phyloP scores from a whole-genome alignment of 1,140 invertebrate genomes.

The Nasonia giraulti region DNA sequence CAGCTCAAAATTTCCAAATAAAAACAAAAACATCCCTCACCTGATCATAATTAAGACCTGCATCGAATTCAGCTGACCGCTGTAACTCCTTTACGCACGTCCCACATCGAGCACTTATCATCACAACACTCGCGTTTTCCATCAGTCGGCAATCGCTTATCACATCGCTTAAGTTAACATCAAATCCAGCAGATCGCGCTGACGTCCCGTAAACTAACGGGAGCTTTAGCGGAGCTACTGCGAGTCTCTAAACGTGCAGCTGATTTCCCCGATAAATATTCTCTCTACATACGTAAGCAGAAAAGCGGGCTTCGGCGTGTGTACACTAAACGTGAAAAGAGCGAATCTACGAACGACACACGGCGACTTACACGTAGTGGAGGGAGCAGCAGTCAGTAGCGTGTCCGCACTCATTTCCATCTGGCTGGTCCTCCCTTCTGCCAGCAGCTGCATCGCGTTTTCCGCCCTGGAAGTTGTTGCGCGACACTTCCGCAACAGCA shows the following conservation, averaged over 20 bases:
- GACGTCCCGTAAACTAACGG: slow-evolving; percentile 21
- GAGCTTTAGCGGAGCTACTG: background rate
- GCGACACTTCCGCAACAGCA: background rate
- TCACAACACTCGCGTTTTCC: too few relatives aligned
- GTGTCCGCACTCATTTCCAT: background rate
- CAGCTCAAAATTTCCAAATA: background rate
- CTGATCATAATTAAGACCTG: background rate
- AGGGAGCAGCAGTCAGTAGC: background rate
- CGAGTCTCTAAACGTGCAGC: slow-evolving; percentile 22
- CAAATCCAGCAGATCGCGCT: background rate
- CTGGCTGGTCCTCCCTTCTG: background rate
- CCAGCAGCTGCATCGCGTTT: too few relatives aligned
- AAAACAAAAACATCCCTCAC: background rate
- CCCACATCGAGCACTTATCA: too few relatives aligned
- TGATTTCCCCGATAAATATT: slow-evolving; percentile 34
- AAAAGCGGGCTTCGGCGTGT: background rate
- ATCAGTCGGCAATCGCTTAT: too few relatives aligned
- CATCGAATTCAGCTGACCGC: background rate
- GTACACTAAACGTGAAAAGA: background rate
- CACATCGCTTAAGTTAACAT: background rate
- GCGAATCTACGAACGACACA: background rate
- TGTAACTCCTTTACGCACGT: background rate
- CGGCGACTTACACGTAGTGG: background rate
- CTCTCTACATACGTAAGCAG: slow-evolving; percentile 21
- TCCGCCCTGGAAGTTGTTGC: background rate